A percentile compares a stretch with the other conserved stretches of the same genome.
Conservation (phyloP, 2,888 invertebrate genomes). For the Nysson spinosus region DNA sequence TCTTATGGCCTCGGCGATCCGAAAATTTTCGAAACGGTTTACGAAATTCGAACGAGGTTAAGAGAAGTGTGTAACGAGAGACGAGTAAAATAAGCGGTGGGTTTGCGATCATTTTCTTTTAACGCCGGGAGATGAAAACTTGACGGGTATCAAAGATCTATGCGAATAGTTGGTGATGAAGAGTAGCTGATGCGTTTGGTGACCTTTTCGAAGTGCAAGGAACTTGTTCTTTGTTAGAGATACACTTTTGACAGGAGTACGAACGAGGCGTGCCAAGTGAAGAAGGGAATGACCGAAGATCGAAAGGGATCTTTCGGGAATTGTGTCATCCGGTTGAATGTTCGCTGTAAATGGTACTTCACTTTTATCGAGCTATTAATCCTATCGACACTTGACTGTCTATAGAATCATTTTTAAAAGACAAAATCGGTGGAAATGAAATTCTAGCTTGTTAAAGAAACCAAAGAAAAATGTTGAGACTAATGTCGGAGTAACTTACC, state of each 20-base stretch:
- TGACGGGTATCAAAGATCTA: constrained; percentile 4
- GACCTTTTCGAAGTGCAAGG: constrained; percentile 33
- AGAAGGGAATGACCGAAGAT: constrained; percentile 47
- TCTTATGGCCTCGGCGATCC: too few relatives aligned
- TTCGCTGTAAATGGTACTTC: too few relatives aligned
- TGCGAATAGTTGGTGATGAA: constrained; percentile 7
- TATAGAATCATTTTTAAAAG: too few relatives aligned
- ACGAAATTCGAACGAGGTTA: too few relatives aligned
- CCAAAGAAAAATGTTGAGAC: constrained; percentile 3
- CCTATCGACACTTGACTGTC: too few relatives aligned
- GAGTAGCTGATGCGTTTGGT: neutral
- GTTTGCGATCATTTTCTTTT: too few relatives aligned
- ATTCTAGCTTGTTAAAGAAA: constrained; percentile 33
- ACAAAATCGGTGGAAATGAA: too few relatives aligned
- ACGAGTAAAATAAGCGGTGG: too few relatives aligned
- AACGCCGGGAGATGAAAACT: too few relatives aligned
- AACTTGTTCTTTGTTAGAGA: constrained; percentile 45
- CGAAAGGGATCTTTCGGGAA: constrained; percentile 22
- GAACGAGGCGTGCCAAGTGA: constrained; percentile 35
- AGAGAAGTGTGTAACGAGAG: too few relatives aligned
- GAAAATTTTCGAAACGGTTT: too few relatives aligned
- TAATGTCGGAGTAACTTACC: constrained; percentile 32
- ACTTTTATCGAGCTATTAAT: too few relatives aligned
- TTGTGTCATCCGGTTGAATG: neutral
- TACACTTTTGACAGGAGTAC: constrained; percentile 36